These are phyloP conservation scores for Catharus minimus DNA, from an alignment of 2,113 vertebrate genomes.

Conservation along the genomic window DNA sequence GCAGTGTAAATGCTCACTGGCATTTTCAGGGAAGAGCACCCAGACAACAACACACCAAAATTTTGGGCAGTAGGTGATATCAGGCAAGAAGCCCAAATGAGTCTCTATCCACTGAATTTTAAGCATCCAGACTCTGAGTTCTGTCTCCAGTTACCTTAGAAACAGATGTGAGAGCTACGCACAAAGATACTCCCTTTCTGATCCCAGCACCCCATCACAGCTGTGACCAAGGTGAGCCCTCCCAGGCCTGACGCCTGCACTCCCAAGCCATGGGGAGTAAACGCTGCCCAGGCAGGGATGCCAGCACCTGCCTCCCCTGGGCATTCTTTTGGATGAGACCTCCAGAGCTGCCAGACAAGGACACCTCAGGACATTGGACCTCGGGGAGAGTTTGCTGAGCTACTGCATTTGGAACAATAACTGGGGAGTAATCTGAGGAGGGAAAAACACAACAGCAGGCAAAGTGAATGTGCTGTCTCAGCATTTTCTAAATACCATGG, in stretches of 20 bases:
- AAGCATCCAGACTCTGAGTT: fast-evolving
- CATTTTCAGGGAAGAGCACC: not conserved
- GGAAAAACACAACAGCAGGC: not conserved
- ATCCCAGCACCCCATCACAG: fast-evolving
- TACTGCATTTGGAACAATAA: not conserved
- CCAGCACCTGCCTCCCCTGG: not conserved
- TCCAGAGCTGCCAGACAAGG: not conserved
- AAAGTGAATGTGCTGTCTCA: not conserved
- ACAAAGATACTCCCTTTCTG: not conserved
- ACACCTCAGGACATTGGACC: fast-evolving
- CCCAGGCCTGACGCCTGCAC: fast-evolving
- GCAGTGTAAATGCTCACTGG: not conserved
- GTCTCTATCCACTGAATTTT: not conserved
- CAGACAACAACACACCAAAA: fast-evolving
- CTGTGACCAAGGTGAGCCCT: not conserved
- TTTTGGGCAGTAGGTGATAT: not conserved
- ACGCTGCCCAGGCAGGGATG: fast-evolving
- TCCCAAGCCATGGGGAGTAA: not conserved
- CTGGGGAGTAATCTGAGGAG: not conserved
- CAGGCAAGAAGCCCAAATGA: not conserved
- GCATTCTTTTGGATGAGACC: not conserved
- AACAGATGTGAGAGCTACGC: not conserved
- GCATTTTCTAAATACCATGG: not conserved
- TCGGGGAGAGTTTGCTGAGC: not conserved
- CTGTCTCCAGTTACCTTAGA: not conserved